phyloP scores from a whole-genome alignment of 2,797 vertebrate genomes.

The Helicolenus hilgendorfi region DNA sequence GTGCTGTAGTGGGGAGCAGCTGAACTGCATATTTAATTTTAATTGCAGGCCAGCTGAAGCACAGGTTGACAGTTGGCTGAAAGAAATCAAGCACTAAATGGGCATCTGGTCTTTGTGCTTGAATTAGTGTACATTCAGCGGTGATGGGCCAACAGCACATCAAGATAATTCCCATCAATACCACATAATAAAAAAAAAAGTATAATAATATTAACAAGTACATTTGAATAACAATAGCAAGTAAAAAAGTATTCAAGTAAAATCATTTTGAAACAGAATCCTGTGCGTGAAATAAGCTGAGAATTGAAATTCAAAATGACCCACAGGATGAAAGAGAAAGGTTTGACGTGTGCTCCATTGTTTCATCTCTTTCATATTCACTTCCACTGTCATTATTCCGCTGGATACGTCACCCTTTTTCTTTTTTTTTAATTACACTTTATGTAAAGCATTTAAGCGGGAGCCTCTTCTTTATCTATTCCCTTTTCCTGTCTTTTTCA shows the following conservation, averaged over 20 bases:
- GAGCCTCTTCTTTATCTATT: slow-evolving; percentile 57
- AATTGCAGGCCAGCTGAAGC: slow-evolving; percentile 67
- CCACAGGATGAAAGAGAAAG: neutral
- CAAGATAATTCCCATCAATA: neutral
- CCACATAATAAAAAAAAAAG: neutral
- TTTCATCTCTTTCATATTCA: slow-evolving; percentile 52
- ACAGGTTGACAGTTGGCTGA: slow-evolving; percentile 61
- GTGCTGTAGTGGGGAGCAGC: slow-evolving; percentile 36
- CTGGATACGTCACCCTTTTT: slow-evolving; percentile 84
- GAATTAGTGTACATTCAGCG: slow-evolving; percentile 15
- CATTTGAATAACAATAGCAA: neutral
- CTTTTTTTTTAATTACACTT: slow-evolving; percentile 93
- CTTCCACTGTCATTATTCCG: slow-evolving; percentile 80
- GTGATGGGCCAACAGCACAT: slow-evolving; percentile 13
- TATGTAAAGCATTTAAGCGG: slow-evolving; percentile 82
- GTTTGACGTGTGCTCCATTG: slow-evolving; percentile 43
- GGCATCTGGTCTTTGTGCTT: slow-evolving; percentile 67
- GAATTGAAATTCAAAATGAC: slow-evolving; percentile 3
- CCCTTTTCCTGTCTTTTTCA: slow-evolving; percentile 50
- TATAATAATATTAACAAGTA: neutral
- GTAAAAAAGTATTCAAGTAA: neutral
- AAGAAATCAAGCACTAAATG: slow-evolving; percentile 61
- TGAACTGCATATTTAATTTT: slow-evolving; percentile 57
- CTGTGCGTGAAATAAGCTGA: neutral
- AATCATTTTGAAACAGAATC: neutral